Base-by-base conservation (phyloP, 2,888 invertebrate genomes). In the Microplitis manilae region DNA sequence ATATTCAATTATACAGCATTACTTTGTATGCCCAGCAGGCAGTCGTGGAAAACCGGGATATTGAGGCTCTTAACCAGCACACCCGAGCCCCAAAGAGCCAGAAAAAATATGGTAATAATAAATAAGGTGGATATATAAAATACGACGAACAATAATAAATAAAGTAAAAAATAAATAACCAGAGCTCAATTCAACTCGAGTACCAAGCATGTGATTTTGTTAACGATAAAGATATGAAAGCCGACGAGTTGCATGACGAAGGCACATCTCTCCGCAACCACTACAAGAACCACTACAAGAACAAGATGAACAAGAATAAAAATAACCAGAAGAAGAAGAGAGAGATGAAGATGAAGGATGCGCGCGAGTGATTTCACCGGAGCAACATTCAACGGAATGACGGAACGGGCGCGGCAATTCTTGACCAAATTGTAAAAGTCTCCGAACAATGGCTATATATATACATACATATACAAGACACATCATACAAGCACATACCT, bases 381-480 rank as follows among this genome's bases (percentile, higher is more conserved):
- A 50, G 73, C 61, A 67, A 73, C 20, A 73, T 73, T 67, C 59
- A 75, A 68, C 68, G 39, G 82, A 50, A 50, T 50, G 83, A 84
- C 85, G 87, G 86, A 87, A 87, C 84, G 85, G 84, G 85, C 83
- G 83, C 79, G 80, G 82, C 79, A 76, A 62, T 76, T 61, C 41
- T 41, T 79, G 73, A 30, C 73, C 83, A 81, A 86, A 87, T 86
- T 84, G 85, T 87, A 86, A 88, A 87, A 87, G 84, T 87, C 83
- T 69, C 81, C 81, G 85, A 87, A 88, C 88, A 88, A 88, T 88
- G 86, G 88, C 81, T 85, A 84, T 84, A 81, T 83, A 68, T 75
- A 71, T 15, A 73, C 83, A 65, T 75, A 68, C 13, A 73, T 50
- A 30, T 65, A 77, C 70, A 59, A 81, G 83, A 84, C 50, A 9